Base-by-base conservation (phyloP, 2,797 vertebrate species). In the Enteromius trimaculatus region DNA sequence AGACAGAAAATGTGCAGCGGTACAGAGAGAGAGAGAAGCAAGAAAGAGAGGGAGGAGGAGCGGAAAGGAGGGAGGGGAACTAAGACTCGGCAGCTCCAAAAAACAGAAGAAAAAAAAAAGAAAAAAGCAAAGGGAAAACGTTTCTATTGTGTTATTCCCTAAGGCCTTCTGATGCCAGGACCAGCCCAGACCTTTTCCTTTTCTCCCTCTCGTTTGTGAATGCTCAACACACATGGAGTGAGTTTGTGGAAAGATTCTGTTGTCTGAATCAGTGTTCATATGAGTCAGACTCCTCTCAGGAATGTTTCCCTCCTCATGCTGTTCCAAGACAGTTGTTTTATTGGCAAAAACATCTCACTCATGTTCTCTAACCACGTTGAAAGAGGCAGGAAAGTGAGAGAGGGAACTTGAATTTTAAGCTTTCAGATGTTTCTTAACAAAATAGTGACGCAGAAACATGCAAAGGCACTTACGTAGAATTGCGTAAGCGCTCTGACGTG, bases 61-160 rank as follows among this genome's bases (percentile, higher is more conserved):
- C 71, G 88, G 88, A 86, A 83, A 89, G 85, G 80, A 82, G 85
- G 82, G 69, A 88, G 68, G 72, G 53, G 51, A 87, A 83, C 75
- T 70, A 80, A 78, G 78, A 81, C 75, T 82, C 26, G 69, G 60
- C 31, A 37, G 65, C 21, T 58, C 39, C n/a, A 51, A 83, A 83
- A 71, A 83, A 75, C 64, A 83, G 82, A 78, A 49, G 29, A 39
- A 84, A 77, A 77, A 51, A 74, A 29, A 65, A 82, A 49, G 26
- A 42, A 68, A 71, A 81, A 80, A 47, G 53, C 13, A 81, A 72
- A 42, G 80, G 82, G 85, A 80, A 85, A 87, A 88, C 80, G 81
- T 88, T 91, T 75, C 88, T 90, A 77, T 93, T 93, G 90, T 92
- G 86, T 87, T 87, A 89, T 86, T 89, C 87, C 92, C 89, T 84